A percentile compares a stretch with the other conserved stretches of the same genome.
These are phyloP conservation scores for Panorpa germanica DNA, from an alignment of 2,888 invertebrate species.

Conservation along the genomic window DNA sequence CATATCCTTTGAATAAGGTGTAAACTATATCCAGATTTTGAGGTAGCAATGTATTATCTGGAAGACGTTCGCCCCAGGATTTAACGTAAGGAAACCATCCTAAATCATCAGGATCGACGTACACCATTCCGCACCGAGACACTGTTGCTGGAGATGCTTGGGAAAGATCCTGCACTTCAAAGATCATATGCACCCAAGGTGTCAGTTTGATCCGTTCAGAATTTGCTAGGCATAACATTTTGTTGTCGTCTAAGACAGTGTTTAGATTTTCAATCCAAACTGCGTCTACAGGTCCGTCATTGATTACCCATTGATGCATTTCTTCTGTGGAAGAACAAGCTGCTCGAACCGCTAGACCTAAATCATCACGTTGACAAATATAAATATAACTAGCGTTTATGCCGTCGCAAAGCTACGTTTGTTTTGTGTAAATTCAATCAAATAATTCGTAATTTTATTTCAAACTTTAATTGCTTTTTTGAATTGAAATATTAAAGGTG, in stretches of 20 bases:
- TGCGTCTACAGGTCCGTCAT: constrained; percentile 84
- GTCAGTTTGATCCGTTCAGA: constrained; percentile 81
- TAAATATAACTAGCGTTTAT: neutral
- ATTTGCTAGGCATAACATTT: constrained; percentile 82
- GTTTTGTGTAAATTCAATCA: no score
- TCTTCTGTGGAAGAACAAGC: constrained; percentile 27
- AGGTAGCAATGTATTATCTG: constrained; percentile 28
- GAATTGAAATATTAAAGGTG: no score
- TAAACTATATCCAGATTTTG: constrained; percentile 44
- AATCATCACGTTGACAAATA: no score
- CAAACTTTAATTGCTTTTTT: no score
- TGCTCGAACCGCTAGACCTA: constrained; percentile 18
- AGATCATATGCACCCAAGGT: constrained; percentile 76
- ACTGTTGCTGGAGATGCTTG: constrained; percentile 89
- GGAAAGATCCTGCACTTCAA: constrained; percentile 67
- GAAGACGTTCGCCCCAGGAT: constrained; percentile 47
- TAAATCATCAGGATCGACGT: constrained; percentile 67
- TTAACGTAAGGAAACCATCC: constrained; percentile 64
- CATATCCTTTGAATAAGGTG: constrained; percentile 41
- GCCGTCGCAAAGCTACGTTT: no score
- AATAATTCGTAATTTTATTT: no score
- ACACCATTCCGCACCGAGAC: constrained; percentile 72
- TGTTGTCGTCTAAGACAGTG: constrained; percentile 82
- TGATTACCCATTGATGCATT: constrained; percentile 81
- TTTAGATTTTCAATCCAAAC: constrained; percentile 92